phyloP scores from a whole-genome alignment of 1,140 invertebrate species.

The Brachionus manjavacas region DNA sequence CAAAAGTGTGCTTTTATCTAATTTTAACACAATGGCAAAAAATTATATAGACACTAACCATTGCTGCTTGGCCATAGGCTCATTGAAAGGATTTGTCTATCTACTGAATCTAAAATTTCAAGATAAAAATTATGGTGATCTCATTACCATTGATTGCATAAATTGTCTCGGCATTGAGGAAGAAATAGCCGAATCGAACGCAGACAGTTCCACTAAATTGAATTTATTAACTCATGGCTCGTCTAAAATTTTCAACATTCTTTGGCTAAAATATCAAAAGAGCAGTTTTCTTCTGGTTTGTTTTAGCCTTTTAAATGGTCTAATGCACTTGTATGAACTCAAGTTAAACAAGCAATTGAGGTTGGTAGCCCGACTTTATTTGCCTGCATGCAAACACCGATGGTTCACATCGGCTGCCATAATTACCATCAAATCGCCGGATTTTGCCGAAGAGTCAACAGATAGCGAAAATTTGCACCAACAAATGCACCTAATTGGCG shows the following conservation, averaged over 20 bases:
- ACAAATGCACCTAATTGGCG: neutral
- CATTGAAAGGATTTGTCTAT: conserved; percentile 38
- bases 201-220: neutral
- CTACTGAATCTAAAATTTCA: conserved; percentile 20
- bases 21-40: conserved; percentile 31
- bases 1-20: neutral
- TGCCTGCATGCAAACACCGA: conserved; percentile 21
- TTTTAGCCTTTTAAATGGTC: conserved; percentile 20
- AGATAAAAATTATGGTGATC: neutral
- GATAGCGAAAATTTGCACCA: neutral
- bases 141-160: conserved; percentile 30
- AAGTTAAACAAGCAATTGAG: neutral
- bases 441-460: neutral
- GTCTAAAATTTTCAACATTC: conserved; percentile 6
- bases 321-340: conserved; percentile 14
- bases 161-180: conserved; percentile 36
- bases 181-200: neutral
- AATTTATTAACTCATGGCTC: neutral
- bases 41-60: neutral
- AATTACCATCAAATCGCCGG: neutral
- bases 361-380: neutral
- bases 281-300: conserved; percentile 15
- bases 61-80: conserved; percentile 36
- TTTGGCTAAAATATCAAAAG: conserved; percentile 18
- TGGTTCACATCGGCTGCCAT: conserved; percentile 12